Evolutionary conservation across 2,888 invertebrate species (phyloP).

Genomic region (Nezara viridula): DNA sequence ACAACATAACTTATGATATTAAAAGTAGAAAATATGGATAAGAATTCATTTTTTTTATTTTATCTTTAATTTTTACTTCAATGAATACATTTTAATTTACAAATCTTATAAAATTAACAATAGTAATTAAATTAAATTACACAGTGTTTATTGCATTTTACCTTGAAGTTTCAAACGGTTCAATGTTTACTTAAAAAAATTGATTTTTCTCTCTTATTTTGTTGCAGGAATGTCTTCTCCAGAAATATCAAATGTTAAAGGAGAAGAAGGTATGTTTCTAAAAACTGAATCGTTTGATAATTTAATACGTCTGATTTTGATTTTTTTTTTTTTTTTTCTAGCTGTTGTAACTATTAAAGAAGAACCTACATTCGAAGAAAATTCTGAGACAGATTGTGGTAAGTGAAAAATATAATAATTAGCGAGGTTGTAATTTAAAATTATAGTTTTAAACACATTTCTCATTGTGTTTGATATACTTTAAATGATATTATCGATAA

Average conservation of each 20-base stretch:
- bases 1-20: no score
- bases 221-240: slow-evolving; percentile 15
- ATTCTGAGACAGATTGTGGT: neutral
- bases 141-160: neutral
- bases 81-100: neutral
- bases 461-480: neutral
- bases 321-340: neutral
- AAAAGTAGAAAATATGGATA: no score
- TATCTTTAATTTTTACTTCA: neutral
- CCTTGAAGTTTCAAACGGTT: neutral
- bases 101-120: neutral
- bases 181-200: neutral
- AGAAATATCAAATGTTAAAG: neutral
- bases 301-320: neutral
- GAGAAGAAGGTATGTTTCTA: neutral
- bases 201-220: neutral
- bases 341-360: slow-evolving; percentile 17
- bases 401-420: neutral
- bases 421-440: neutral
- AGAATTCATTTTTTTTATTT: no score
- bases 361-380: neutral
- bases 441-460: neutral
- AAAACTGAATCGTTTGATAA: neutral
- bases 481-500: neutral
- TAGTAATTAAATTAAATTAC: neutral